phyloP scores from a whole-genome alignment of 1,140 invertebrate genomes.

The Eumeta japonica region DNA sequence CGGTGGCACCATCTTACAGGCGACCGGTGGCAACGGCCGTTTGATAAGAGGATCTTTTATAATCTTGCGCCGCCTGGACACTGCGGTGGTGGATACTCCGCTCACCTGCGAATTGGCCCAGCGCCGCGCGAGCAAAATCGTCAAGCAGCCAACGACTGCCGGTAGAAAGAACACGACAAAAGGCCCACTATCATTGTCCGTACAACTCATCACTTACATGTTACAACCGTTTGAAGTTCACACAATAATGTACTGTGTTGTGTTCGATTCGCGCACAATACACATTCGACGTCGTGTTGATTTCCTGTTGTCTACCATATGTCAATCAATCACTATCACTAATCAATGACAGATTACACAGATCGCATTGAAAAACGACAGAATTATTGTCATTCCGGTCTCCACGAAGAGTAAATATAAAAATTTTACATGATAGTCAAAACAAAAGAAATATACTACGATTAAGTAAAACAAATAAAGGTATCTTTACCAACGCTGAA shows the following conservation, averaged over 20 bases:
- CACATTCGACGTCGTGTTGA: too few species aligned
- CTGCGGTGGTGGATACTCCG: constrained; percentile 44
- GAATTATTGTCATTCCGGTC: too few species aligned
- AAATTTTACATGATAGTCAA: too few species aligned
- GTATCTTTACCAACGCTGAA: too few species aligned
- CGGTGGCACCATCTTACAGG: constrained; percentile 43
- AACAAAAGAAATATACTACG: too few species aligned
- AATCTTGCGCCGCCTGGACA: constrained; percentile 51
- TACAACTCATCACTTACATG: constrained; percentile 60
- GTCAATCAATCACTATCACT: too few species aligned
- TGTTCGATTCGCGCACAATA: constrained; percentile 11
- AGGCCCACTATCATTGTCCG: constrained; percentile 56
- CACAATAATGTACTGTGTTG: constrained; percentile 34
- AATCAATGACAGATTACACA: too few species aligned
- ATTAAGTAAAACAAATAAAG: too few species aligned
- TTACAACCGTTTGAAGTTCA: constrained; percentile 33
- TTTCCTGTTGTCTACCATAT: too few species aligned
- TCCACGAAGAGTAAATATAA: too few species aligned
- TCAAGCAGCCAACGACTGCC: constrained; percentile 51
- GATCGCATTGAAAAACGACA: too few species aligned
- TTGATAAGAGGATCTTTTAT: constrained; percentile 51
- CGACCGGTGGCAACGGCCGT: constrained; percentile 36
- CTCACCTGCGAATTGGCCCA: constrained; percentile 48
- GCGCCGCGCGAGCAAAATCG: constrained; percentile 48
- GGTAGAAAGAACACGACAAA: constrained; percentile 57